phyloP scores from a whole-genome alignment of 2,888 invertebrate genomes.

The Hydrotaea cyrtoneurina region DNA sequence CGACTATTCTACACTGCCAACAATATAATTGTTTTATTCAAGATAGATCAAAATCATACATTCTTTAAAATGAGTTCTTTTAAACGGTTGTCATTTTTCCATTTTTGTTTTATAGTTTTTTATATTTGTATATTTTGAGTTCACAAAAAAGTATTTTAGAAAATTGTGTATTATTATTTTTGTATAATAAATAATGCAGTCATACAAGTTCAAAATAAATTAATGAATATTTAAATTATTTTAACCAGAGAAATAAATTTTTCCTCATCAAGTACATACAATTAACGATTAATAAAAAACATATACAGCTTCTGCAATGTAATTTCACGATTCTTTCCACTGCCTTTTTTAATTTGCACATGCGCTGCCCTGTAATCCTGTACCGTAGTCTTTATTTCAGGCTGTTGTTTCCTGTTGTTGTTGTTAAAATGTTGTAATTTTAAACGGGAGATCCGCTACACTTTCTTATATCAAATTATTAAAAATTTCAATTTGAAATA shows the following conservation, averaged over 20 bases:
- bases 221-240: not conserved
- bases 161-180: conserved; percentile 39
- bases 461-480: too few relatives aligned
- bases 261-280: too few relatives aligned
- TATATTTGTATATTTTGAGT: conserved; percentile 34
- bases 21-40: conserved; percentile 28
- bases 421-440: too few relatives aligned
- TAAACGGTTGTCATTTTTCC: not conserved
- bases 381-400: too few relatives aligned
- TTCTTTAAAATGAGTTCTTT: not conserved
- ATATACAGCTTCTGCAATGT: too few relatives aligned
- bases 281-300: too few relatives aligned
- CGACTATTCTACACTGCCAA: conserved; percentile 23
- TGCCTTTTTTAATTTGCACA: too few relatives aligned
- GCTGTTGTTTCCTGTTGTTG: too few relatives aligned
- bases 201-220: not conserved
- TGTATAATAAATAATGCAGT: not conserved
- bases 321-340: too few relatives aligned
- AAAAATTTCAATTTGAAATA: too few relatives aligned
- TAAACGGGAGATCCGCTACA: too few relatives aligned
- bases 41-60: not conserved
- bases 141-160: conserved; percentile 54
- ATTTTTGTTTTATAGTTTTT: conserved; percentile 23
- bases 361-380: too few relatives aligned
- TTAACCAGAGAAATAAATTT: not conserved